Percentiles rank a stretch among this genome's conserved stretches.
These are phyloP conservation scores for Amazona ochrocephala DNA, from an alignment of 2,797 vertebrate genomes.

Conservation along the genomic window DNA sequence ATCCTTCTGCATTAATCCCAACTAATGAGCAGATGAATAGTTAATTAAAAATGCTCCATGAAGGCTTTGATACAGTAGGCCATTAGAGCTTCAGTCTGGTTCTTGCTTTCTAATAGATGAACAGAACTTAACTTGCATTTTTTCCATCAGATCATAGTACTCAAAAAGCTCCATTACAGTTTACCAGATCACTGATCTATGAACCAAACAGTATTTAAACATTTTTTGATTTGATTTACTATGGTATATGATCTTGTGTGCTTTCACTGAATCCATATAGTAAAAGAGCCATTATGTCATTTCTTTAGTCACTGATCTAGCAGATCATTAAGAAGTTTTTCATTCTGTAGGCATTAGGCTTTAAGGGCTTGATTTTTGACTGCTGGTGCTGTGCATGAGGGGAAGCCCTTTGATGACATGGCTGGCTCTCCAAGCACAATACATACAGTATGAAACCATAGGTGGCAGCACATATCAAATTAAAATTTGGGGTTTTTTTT, in stretches of 20 bases:
- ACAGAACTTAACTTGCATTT: slow-evolving; percentile 44
- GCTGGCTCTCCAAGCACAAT: not conserved
- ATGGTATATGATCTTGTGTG: slow-evolving; percentile 24
- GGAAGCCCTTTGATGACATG: not conserved
- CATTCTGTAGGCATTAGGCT: not conserved
- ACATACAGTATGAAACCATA: not conserved
- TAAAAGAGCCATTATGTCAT: slow-evolving; percentile 33
- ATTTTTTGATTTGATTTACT: slow-evolving; percentile 65
- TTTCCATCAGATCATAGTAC: slow-evolving; percentile 50
- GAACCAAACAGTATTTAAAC: slow-evolving; percentile 72
- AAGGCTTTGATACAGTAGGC: slow-evolving; percentile 21
- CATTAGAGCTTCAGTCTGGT: slow-evolving; percentile 10
- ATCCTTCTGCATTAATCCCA: slow-evolving; percentile 59
- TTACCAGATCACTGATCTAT: slow-evolving; percentile 68
- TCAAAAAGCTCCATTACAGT: slow-evolving; percentile 57
- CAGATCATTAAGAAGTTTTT: slow-evolving; percentile 54
- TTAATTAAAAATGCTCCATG: slow-evolving; percentile 56
- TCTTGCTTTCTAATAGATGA: slow-evolving; percentile 34
- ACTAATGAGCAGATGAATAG: slow-evolving; percentile 55
- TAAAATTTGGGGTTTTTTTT: not conserved
- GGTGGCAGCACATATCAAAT: not conserved
- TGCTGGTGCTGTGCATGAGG: not conserved
- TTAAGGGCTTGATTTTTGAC: not conserved
- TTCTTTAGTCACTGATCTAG: slow-evolving; percentile 58
- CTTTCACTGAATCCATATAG: slow-evolving; percentile 37